Conservation (phyloP, 2,797 vertebrate genomes). For the Muscicapa striata region DNA sequence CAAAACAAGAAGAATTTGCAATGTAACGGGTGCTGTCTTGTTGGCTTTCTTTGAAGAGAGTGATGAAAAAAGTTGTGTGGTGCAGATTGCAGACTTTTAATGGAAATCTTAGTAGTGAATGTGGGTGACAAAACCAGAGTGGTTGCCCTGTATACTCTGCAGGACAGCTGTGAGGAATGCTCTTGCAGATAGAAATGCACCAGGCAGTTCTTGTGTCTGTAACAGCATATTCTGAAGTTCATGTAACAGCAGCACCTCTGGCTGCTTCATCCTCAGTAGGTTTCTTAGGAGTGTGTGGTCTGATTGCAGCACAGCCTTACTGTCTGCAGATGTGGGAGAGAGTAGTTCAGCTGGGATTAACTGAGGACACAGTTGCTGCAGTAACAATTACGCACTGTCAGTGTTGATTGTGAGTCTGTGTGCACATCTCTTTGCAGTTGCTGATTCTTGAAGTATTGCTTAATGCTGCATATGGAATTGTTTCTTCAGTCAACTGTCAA, state of each 20-base stretch:
- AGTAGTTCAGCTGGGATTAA: fast-evolving
- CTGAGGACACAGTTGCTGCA: not conserved
- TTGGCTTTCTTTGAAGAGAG: not conserved
- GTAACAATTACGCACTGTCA: not conserved
- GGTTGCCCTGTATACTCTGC: not conserved
- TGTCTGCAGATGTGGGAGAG: not conserved
- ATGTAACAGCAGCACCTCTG: fast-evolving
- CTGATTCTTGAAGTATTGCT: not conserved
- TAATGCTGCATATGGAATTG: not conserved
- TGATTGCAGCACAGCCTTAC: not conserved
- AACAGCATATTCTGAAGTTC: not conserved
- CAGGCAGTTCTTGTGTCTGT: not conserved
- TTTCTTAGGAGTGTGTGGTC: not conserved
- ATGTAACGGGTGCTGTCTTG: not conserved
- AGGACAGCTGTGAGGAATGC: not conserved
- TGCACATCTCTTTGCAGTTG: not conserved
- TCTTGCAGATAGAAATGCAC: not conserved
- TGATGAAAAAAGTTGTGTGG: not conserved
- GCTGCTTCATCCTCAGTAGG: not conserved
- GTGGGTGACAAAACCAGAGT: not conserved
- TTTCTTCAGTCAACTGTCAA: not conserved
- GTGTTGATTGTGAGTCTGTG: not conserved
- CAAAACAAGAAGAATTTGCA: not conserved
- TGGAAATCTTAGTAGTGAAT: not conserved
- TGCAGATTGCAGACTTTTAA: not conserved